Conservation (phyloP, 2,113 vertebrate species). For the Salvelinus alpinus region DNA sequence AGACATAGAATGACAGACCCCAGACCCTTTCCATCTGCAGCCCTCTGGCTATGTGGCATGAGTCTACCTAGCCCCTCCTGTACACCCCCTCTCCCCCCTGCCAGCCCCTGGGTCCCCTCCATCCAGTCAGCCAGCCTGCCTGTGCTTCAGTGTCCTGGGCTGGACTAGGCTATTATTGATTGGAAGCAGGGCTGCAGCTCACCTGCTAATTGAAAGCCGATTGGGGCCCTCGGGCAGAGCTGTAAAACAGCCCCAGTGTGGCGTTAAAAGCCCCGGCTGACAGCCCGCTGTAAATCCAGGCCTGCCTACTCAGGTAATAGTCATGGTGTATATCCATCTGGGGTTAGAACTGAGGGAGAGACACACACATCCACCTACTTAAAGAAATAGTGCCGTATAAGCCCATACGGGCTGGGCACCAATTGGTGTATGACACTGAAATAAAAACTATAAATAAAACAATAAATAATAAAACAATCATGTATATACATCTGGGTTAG, state of each 20-base stretch:
- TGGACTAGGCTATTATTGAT: conserved; percentile 74
- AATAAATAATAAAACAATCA: no score
- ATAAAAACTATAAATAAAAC: no score
- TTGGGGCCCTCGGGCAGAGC: conserved; percentile 70
- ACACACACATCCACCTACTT: no score
- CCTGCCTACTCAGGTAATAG: conserved; percentile 57
- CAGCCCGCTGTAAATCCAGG: conserved; percentile 67
- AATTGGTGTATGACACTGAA: no score
- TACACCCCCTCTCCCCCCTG: conserved; percentile 14
- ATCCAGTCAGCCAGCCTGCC: not conserved
- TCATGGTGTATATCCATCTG: conserved; percentile 62
- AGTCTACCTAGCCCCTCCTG: conserved; percentile 37
- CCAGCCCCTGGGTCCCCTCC: conserved; percentile 10
- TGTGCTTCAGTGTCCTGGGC: conserved; percentile 12
- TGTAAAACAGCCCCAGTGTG: conserved; percentile 72
- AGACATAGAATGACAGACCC: not conserved
- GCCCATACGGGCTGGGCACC: no score
- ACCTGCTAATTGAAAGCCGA: conserved; percentile 80
- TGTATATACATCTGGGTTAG: conserved; percentile 59
- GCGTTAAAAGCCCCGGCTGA: conserved; percentile 71
- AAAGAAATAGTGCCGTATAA: no score
- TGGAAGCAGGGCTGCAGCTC: conserved; percentile 70
- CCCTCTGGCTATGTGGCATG: conserved; percentile 45
- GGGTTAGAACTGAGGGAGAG: conserved; percentile 9
- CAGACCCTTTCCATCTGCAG: not conserved